phyloP scores from a whole-genome alignment of 1,140 invertebrate genomes.

The Paralvinella palmiformis region DNA sequence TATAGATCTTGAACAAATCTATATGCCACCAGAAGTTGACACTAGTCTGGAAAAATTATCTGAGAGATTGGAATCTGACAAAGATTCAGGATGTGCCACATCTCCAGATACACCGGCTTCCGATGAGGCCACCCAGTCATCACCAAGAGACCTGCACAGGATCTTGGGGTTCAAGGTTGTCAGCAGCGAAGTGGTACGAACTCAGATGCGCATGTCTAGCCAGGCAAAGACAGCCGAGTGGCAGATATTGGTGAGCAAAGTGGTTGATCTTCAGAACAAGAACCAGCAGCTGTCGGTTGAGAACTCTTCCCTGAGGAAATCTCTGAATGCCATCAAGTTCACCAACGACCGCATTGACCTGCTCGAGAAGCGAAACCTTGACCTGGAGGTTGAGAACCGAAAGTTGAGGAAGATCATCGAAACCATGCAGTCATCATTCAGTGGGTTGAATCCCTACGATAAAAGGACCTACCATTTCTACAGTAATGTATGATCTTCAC shows the following conservation, averaged over 20 bases:
- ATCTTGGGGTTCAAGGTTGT: neutral
- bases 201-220: neutral
- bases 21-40: no score
- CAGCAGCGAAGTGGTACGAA: neutral
- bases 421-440: neutral
- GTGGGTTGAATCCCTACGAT: constrained; percentile 1
- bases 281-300: constrained; percentile 1
- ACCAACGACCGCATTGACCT: neutral
- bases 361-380: neutral
- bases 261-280: constrained; percentile 7
- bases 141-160: neutral
- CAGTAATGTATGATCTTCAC: neutral
- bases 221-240: neutral
- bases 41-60: no score
- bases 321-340: neutral
- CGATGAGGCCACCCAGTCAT: neutral
- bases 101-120: constrained; percentile 3
- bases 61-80: neutral
- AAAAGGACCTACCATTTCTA: constrained; percentile 2
- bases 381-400: constrained; percentile 2
- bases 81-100: constrained; percentile 1
- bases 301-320: neutral
- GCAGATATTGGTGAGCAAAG: constrained; percentile 1
- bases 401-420: constrained; percentile 5
- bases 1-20: no score